Evolutionary conservation across 2,888 invertebrate genomes (phyloP), one percentile per base, ranked within the genome.

Genomic region (Matsumyia berberina): DNA sequence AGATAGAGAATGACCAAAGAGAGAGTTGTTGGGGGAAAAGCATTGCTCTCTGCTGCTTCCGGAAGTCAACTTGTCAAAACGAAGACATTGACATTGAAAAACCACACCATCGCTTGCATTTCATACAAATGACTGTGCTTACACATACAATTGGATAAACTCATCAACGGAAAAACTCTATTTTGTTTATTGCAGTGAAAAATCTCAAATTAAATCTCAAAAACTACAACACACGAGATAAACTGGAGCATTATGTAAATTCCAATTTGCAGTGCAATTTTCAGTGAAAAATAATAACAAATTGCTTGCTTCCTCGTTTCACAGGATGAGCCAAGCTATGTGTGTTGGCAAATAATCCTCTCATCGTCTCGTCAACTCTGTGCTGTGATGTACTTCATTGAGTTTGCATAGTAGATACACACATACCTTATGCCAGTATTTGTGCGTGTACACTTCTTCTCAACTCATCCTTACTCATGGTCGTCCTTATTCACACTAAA

Each of bases 211-310:
- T 24, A 24, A 24, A 77, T 78, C 62, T 67, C 2, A 17, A 74
- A 74, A 80, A 46, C 64, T 46, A 17, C 35, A 60, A 49, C 53
- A 46, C 74, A 53, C 24, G 39, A 57, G 69, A 69, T 77, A 58
- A 80, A 85, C 70, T 85, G 70, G 44, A 85, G 80, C 74, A 76
- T 85, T 85, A 80, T 85, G 85, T 46, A 85, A 85, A 85, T 85
- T 76, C 70, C 70, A 85, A 74, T 80, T 85, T 74, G 64, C 64
- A 73, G 69, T 66, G 80, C 74, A 79, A 79, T 74, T 79, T 79
- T 67, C 31, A 51, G 49, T 37, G 42, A 79, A 79, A 79, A 74
- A 83, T 70, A 64, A 66, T 70, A 74, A 85, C 74, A 85, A 85
- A 66, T 85, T 80, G 79, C 79, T 74, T 85, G 74, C 74, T 69